Evolutionary conservation across 2,113 vertebrate species (phyloP), one percentile per base, ranked within the genome.

Genomic region (Misgurnus mizolepis): DNA sequence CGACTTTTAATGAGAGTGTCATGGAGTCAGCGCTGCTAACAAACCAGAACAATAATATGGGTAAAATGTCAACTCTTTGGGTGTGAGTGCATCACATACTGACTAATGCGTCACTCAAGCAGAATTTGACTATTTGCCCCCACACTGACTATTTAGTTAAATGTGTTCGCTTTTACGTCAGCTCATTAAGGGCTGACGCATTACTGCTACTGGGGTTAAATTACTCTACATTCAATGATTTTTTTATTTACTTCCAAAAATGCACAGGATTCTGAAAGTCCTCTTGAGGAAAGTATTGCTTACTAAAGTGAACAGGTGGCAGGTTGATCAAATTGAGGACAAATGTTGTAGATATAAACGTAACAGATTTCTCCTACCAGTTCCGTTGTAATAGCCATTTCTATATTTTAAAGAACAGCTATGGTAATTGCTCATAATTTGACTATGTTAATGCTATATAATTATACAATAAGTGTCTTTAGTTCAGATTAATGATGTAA

Each of bases 51-150:
- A 78, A 84, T 79, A 82, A 80, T 85, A 82, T 82, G 72, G 84
- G 80, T 76, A 82, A 82, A 82, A 85, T 85, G 84, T 85, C 84
- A 85, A 50, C 70, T 80, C 79, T 80, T 82, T 76, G 80, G 72
- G 84, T 82, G 84, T 64, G 84, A 82, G 82, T 79, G 64, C 83
- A 82, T 82, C 83, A 82, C 82, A 78, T 76, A 68, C 72, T 85
- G 83, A 85, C 80, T 81, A 81, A 81, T 81, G 75, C 83, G 58
- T 81, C 83, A 78, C 83, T 74, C 79, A 53, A 84, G 68, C 67
- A 75, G 75, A 27, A 84, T 81, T 74, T 84, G 75, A 84, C 62
- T 81, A 55, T 80, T 84, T 78, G 79, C 80, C 45, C 80, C 79
- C 83, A 84, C 80, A 43, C 62, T 81, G 79, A 78, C 66, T 56